Percentiles rank a stretch among this genome's conserved stretches.
Conservation (phyloP, 2,888 invertebrate genomes). For the Pediacus dermestoides region DNA sequence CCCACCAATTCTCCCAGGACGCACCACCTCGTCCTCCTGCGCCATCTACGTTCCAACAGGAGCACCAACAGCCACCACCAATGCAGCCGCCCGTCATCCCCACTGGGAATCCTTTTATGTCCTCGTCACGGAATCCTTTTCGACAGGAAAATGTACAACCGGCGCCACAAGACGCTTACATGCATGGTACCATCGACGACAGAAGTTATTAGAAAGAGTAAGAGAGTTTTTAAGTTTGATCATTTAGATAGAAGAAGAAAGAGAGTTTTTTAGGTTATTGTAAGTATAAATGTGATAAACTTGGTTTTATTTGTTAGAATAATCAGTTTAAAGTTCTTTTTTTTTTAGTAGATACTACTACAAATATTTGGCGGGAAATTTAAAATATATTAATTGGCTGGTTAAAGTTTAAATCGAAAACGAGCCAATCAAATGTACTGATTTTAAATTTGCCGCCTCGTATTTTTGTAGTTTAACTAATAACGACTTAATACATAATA, state of each 20-base stretch:
- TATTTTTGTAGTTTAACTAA: too few species aligned
- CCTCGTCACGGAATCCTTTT: constrained; percentile 43
- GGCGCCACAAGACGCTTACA: constrained; percentile 57
- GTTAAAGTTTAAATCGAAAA: too few species aligned
- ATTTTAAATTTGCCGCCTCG: too few species aligned
- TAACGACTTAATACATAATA: too few species aligned
- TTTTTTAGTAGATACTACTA: too few species aligned
- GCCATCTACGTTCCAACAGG: too few species aligned
- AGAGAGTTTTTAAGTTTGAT: constrained; percentile 10
- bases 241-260: constrained; percentile 3
- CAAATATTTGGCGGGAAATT: too few species aligned
- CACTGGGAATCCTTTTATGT: constrained; percentile 39
- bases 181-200: constrained; percentile 54
- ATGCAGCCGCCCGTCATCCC: constrained; percentile 26
- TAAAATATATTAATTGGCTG: too few species aligned
- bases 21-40: constrained; percentile 13
- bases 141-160: constrained; percentile 59
- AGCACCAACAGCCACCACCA: constrained; percentile 13
- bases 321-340: too few species aligned
- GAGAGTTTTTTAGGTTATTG: background rate
- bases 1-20: constrained; percentile 19
- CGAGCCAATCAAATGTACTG: too few species aligned
- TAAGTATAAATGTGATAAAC: constrained; percentile 4
- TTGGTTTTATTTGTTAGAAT: too few species aligned
- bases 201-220: constrained; percentile 48